Evolutionary conservation across 2,888 invertebrate genomes (phyloP), one percentile per base, ranked within the genome.

Genomic region (Scaptomyza flava): DNA sequence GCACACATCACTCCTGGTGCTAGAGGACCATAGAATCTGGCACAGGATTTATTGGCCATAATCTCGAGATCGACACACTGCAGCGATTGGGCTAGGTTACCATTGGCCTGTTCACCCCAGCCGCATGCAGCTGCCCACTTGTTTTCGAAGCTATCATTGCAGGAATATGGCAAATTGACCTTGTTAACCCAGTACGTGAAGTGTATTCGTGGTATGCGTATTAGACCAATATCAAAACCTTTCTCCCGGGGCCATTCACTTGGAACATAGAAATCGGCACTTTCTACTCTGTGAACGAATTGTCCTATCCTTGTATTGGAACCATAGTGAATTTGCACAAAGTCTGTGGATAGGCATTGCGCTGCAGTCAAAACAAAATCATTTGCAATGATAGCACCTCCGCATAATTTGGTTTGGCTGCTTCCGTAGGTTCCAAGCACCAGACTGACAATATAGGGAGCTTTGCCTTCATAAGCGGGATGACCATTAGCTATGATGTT

Each of bases 21-120:
- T 0, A 58, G 6, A 11, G 12, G 4, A 6, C 62, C 63, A 54
- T 74, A 89, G 41, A 50, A 61, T 2, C 36, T 33, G 0, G 61
- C 46, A 72, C 93, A 93, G 17, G 68, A 30, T 0, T 17, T 3
- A 61, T 91, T 90, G 31, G 76, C 62, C 8, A 92, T 89, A 43
- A 93, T 82, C 8, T 89, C 83, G 3, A 90, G 61, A 34, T 77
- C 62, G 6, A 89, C 88, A 53, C 87, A 89, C 54, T 92, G 87
- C 31, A 93, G 81, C 38, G 89, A 89, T 6, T 87, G 62, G 43
- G 64, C 62, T 8, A 58, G 27, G 6, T 54, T 20, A 6, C 57
- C 57, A 47, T 89, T 81, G 2, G 76, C 68, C 56, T 56, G 65
- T 14, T 78, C 85, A 33, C 93, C 93, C 93, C 93, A 93, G 27